Evolutionary conservation across 2,888 invertebrate species (phyloP).

Genomic region (Silvanus unidentatus): DNA sequence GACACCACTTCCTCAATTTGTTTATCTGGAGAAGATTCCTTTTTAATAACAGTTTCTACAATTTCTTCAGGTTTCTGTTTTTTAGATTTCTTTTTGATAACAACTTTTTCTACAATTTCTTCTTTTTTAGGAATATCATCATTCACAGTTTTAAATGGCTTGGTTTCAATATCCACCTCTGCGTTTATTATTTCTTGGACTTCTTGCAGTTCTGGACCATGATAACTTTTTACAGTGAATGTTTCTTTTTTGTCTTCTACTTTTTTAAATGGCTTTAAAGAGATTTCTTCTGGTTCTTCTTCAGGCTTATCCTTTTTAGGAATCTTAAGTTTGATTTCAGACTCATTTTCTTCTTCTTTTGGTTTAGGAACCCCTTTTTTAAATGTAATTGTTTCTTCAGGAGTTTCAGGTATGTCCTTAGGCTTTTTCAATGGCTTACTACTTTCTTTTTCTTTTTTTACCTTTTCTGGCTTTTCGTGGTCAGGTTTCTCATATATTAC

Average conservation of each 20-base stretch:
- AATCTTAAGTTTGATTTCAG: constrained; percentile 54
- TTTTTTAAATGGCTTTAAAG: constrained; percentile 27
- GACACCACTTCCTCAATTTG: constrained; percentile 29
- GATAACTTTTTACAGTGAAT: constrained; percentile 10
- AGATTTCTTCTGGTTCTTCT: constrained; percentile 29
- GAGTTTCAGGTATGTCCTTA: constrained; percentile 30
- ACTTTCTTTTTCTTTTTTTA: constrained; percentile 32
- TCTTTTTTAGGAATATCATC: constrained; percentile 3
- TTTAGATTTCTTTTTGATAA: constrained; percentile 34
- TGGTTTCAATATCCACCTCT: constrained; percentile 16
- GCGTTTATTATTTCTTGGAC: constrained; percentile 27
- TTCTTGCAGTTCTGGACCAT: constrained; percentile 46
- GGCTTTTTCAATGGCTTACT: constrained; percentile 39
- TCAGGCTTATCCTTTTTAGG: constrained; percentile 48
- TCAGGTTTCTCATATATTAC: constrained; percentile 40
- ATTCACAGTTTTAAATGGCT: constrained; percentile 25
- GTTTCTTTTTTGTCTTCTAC: constrained; percentile 26
- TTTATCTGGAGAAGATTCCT: constrained; percentile 22
- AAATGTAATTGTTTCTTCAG: constrained; percentile 10
- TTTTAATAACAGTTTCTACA: constrained; percentile 7
- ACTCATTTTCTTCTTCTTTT: constrained; percentile 59
- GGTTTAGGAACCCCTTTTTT: constrained; percentile 9
- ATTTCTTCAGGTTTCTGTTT: constrained; percentile 23
- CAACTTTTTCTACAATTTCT: constrained; percentile 25
- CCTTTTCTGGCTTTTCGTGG: constrained; percentile 39